Evolutionary conservation across 2,888 invertebrate species (phyloP), one percentile per base, ranked within the genome.

Genomic region (Campoletis raptor): DNA sequence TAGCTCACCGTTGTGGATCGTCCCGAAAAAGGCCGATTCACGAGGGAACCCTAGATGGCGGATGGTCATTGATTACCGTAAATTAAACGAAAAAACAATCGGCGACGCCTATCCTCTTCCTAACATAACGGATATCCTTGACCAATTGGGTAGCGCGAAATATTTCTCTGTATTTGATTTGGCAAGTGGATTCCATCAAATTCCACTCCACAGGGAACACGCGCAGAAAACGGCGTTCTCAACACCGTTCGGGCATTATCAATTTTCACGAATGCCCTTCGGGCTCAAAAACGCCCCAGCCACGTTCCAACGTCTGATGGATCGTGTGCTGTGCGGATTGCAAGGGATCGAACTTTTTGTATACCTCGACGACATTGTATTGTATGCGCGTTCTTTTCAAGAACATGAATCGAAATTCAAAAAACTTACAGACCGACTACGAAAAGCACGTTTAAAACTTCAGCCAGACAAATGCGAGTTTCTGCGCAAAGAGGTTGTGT

Each of bases 181-280:
- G 3, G 78, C 93, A 4, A 90, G 90, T 4, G 94, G 94, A 0
- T 94, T 92, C 86, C 94, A 94, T 82, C 94, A 94, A 88, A 91
- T 92, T 1, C 86, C 89, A 79, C 87, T 92, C 77, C 66, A 89
- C 36, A 61, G 86, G 0, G 18, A 85, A 69, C 83, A 87, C 57
- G 81, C 64, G 5, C 30, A 4, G 37, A 90, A 89, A 81, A 90
- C 88, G 5, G 89, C 89, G 7, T 91, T 90, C 69, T 88, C 88
- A 3, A 86, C 88, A 3, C 80, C 84, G 15, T 61, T 76, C 9
- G 40, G 40, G 40, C 40, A 40, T 40, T 40, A 40, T 6, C 40
- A 40, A 40, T 40, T 40, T 40, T 40, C 40, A 40, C 40, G 40
- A 9, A 40, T 40, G 52, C 52, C 52, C 18, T 52, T 52, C 42